Evolutionary conservation across 1,140 invertebrate species (phyloP).

Genomic region (Holcopasites calliopsidis): DNA sequence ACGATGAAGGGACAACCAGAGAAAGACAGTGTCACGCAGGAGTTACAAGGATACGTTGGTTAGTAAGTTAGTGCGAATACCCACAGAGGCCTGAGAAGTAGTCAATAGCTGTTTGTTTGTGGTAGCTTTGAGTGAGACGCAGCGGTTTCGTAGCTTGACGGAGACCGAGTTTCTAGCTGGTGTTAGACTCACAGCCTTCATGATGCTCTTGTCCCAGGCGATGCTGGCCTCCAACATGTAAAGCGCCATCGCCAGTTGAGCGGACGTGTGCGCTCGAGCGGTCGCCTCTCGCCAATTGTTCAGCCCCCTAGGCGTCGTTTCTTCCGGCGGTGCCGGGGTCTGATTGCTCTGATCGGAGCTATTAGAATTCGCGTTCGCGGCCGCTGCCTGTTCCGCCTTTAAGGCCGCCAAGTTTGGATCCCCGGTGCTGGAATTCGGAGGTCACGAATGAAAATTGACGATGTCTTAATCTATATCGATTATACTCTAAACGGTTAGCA

Average conservation of each 20-base stretch:
- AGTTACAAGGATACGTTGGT: slow-evolving; percentile 63
- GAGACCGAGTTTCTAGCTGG: slow-evolving; percentile 77
- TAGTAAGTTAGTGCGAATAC: slow-evolving; percentile 78
- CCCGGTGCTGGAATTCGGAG: slow-evolving; percentile 76
- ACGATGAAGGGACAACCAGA: slow-evolving; percentile 42
- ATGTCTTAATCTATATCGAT: too few relatives aligned
- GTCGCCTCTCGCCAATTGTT: slow-evolving; percentile 94
- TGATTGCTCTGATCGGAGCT: slow-evolving; percentile 69
- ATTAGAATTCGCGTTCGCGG: slow-evolving; percentile 71
- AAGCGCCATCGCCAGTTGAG: slow-evolving; percentile 94
- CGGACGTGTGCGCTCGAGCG: slow-evolving; percentile 88
- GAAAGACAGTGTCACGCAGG: slow-evolving; percentile 46
- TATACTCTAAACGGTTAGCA: neutral
- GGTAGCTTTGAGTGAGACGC: slow-evolving; percentile 76
- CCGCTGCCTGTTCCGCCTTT: slow-evolving; percentile 78
- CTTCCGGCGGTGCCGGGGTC: slow-evolving; percentile 67
- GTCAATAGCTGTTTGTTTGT: slow-evolving; percentile 76
- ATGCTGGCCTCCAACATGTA: slow-evolving; percentile 94
- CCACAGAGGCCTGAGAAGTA: slow-evolving; percentile 77
- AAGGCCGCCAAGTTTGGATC: slow-evolving; percentile 81
- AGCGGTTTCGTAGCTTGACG: slow-evolving; percentile 77
- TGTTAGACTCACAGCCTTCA: slow-evolving; percentile 95
- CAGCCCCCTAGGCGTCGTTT: slow-evolving; percentile 84
- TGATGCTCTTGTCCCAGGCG: slow-evolving; percentile 99
- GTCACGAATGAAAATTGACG: neutral